Base-by-base conservation (phyloP, 2,113 vertebrate genomes). In the Bufo gargarizans region DNA sequence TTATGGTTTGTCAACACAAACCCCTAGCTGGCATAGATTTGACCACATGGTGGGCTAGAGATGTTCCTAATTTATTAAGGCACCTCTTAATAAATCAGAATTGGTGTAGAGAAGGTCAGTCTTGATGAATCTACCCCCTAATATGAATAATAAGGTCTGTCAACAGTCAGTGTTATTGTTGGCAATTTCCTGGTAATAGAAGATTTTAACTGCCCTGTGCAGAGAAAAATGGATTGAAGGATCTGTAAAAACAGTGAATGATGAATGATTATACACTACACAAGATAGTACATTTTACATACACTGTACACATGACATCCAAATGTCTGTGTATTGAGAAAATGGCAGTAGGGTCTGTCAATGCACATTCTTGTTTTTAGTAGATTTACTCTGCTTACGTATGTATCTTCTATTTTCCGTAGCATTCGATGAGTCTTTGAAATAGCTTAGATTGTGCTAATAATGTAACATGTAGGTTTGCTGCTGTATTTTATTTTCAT, bases 391-490 rank as follows among this genome's bases (percentile, higher is more conserved):
- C 17, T 55, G 13, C 53, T 55, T 55, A 33, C 4, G 9, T 33
- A 63, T 14, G 6, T 4, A 20, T 4, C 33, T 61, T 63, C 59
- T 9, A 59, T 82, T 49, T 82, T 11, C 13, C 59, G 5, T 9
- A 65, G 61, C 80, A 82, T n/a, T 17, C 50, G 47, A 82, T 19
- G 20, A 67, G 65, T 82, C 43, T 49, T 20, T 85, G 59, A 45
- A 76, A 88, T 55, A 82, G 78, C 53, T 88, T 17, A 82, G 16
- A 82, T 50, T 72, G 72, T 76, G 33, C 33, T 88, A 88, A 82
- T 49, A 79, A 33, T 82, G 55, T 74, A 76, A 47, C 67, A 82
- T 59, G 78, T 88, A 82, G 78, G 78, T 71, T 88, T 77, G 47
- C n/a, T 77, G 58, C 79, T 88, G 80, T 22, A 56, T 74, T 72